phyloP scores from a whole-genome alignment of 1,140 invertebrate genomes.

The Orussus abietinus region DNA sequence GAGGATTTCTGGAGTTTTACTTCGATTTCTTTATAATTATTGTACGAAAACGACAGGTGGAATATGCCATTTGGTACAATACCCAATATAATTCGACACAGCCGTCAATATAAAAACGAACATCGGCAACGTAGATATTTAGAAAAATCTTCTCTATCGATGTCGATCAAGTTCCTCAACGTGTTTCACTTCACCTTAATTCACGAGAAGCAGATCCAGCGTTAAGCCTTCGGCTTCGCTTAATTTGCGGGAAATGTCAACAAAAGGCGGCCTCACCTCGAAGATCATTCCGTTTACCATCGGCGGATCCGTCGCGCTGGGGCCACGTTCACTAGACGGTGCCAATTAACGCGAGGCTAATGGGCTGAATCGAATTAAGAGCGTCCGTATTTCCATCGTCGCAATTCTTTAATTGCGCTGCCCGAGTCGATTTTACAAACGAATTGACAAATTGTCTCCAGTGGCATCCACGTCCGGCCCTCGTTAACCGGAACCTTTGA shows the following conservation, averaged over 20 bases:
- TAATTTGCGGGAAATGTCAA: neutral
- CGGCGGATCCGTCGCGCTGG: neutral
- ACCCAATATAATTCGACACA: no score
- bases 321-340: neutral
- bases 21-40: no score
- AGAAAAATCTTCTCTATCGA: no score
- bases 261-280: neutral
- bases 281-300: neutral
- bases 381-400: conserved; percentile 37
- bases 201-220: conserved; percentile 12
- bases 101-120: no score
- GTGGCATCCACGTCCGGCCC: conserved; percentile 35
- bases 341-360: conserved; percentile 23
- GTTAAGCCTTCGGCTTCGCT: conserved; percentile 2
- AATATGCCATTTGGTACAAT: no score
- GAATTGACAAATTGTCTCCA: conserved; percentile 49
- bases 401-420: conserved; percentile 41
- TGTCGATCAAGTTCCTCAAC: conserved; percentile 13
- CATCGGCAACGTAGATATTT: no score
- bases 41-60: no score
- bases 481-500: conserved; percentile 29
- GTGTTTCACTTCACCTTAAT: conserved; percentile 25
- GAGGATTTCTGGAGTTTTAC: no score
- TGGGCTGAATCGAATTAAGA: conserved; percentile 49
- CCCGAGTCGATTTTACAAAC: no score